Conservation (phyloP, 2,888 invertebrate species). For the Sinhomidia bicolor region DNA sequence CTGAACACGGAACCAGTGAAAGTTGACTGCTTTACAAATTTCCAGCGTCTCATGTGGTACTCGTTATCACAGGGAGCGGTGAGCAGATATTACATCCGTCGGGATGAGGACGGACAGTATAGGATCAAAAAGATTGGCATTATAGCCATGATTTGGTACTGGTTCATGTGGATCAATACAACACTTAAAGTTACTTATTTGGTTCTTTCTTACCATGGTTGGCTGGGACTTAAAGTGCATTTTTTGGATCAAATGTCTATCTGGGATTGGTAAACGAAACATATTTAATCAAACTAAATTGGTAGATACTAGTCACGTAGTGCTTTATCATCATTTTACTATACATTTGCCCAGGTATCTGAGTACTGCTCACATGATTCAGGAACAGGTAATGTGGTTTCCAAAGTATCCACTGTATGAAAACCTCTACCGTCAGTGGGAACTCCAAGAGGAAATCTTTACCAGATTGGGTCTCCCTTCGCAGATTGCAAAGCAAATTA, state of each 20-base stretch:
- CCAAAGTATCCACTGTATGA: slow-evolving; percentile 71
- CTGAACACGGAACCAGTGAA: not conserved
- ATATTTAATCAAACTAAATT: too few relatives aligned
- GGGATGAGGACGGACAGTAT: slow-evolving; percentile 63
- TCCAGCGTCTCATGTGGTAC: slow-evolving; percentile 70
- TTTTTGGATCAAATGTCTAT: slow-evolving; percentile 73
- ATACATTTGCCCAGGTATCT: too few relatives aligned
- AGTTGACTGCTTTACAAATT: slow-evolving; percentile 63
- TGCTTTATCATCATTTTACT: too few relatives aligned
- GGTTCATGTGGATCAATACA: slow-evolving; percentile 72
- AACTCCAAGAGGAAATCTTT: slow-evolving; percentile 71
- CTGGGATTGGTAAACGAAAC: slow-evolving; percentile 65
- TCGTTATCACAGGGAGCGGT: slow-evolving; percentile 66
- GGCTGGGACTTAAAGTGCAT: slow-evolving; percentile 64
- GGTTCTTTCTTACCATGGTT: slow-evolving; percentile 52
- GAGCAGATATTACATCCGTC: slow-evolving; percentile 58
- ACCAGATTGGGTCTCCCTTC: slow-evolving; percentile 50
- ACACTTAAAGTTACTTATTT: slow-evolving; percentile 66
- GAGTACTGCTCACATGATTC: slow-evolving; percentile 71
- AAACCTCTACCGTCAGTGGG: slow-evolving; percentile 70
- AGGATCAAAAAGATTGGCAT: slow-evolving; percentile 50
- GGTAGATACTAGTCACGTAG: too few relatives aligned
- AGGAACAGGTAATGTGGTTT: slow-evolving; percentile 70
- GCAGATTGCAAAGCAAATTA: slow-evolving; percentile 59
- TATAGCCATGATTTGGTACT: slow-evolving; percentile 63